phyloP scores from a whole-genome alignment of 2,888 invertebrate genomes.

The Stenolophus ochropezus region DNA sequence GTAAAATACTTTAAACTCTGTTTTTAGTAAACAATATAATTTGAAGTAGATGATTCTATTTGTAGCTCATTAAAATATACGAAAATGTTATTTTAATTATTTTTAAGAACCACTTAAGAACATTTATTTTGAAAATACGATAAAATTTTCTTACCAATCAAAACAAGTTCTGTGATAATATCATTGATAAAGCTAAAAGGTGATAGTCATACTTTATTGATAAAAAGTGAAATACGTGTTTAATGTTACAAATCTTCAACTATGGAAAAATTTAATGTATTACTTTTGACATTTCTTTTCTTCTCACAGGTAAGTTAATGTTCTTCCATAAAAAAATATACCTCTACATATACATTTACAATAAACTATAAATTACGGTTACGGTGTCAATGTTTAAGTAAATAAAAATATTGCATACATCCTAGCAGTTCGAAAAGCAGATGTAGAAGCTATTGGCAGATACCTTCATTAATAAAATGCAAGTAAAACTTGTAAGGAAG shows the following conservation, averaged over 20 bases:
- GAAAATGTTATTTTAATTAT: background rate
- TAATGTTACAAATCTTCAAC: slow-evolving; percentile 10
- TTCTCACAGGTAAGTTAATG: slow-evolving; percentile 25
- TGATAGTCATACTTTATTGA: background rate
- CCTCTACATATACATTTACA: no score
- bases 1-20: background rate
- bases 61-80: background rate
- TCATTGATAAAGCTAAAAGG: background rate
- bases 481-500: no score
- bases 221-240: slow-evolving; percentile 1
- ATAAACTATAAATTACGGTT: no score
- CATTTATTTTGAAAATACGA: background rate
- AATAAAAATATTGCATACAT: no score
- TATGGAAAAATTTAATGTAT: slow-evolving; percentile 20
- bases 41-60: background rate
- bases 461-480: no score
- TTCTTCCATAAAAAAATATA: background rate
- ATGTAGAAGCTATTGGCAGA: no score
- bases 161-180: background rate
- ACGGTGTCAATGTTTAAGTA: no score
- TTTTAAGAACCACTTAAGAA: background rate
- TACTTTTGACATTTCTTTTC: slow-evolving; percentile 11
- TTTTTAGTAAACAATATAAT: background rate
- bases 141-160: background rate
- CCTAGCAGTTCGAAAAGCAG: no score